Evolutionary conservation across 2,888 invertebrate species (phyloP).

Genomic region (Pristionchus arcanus): DNA sequence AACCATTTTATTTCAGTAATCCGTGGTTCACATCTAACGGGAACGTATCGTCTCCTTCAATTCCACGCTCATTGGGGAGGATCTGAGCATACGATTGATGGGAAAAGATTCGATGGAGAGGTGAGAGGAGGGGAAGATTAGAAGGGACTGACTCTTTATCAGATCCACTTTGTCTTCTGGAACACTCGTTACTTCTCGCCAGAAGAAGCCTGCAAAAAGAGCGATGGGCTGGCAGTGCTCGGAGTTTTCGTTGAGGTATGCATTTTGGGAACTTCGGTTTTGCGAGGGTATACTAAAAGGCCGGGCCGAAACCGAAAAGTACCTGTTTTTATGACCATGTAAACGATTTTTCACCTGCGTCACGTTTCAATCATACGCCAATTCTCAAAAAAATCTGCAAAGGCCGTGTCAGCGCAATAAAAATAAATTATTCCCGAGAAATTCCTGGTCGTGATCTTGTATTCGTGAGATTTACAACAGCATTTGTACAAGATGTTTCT

Average conservation of each 20-base stretch:
- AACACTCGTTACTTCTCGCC: constrained; percentile 72
- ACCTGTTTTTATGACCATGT: too few species aligned
- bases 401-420: too few species aligned
- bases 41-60: constrained; percentile 57
- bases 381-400: too few species aligned
- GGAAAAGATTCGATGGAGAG: constrained; percentile 51
- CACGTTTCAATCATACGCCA: too few species aligned
- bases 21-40: constrained; percentile 55
- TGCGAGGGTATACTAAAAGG: too few species aligned
- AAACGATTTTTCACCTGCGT: too few species aligned
- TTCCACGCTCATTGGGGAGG: constrained; percentile 65
- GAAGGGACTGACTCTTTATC: not conserved
- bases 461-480: too few species aligned
- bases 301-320: too few species aligned
- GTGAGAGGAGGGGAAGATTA: constrained; percentile 18
- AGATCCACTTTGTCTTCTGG: constrained; percentile 77
- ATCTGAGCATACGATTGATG: constrained; percentile 59
- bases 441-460: too few species aligned
- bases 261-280: too few species aligned
- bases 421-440: too few species aligned
- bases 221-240: constrained; percentile 75
- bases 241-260: constrained; percentile 75
- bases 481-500: not conserved
- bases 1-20: not conserved
- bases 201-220: constrained; percentile 69